Conservation (phyloP, 2,797 vertebrate species). For the Ataeniobius toweri region DNA sequence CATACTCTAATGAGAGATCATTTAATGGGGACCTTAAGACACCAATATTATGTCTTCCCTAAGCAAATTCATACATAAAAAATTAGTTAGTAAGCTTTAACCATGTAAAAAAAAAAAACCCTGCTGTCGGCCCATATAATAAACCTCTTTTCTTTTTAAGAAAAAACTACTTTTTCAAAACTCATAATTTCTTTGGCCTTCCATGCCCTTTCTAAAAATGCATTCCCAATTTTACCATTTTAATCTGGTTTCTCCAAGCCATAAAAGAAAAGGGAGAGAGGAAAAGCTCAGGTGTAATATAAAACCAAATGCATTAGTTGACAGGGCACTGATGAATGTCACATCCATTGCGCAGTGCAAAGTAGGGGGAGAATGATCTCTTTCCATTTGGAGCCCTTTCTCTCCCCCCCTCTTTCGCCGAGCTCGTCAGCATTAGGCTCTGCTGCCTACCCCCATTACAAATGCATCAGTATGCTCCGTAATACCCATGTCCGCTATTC, state of each 20-base stretch:
- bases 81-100: slow-evolving; percentile 9
- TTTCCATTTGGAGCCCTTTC: slow-evolving; percentile 60
- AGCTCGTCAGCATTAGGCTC: slow-evolving; percentile 62
- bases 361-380: slow-evolving; percentile 69
- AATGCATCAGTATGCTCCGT: slow-evolving; percentile 74
- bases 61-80: slow-evolving; percentile 7
- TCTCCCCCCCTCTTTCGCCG: slow-evolving; percentile 20
- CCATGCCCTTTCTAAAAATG: slow-evolving; percentile 35
- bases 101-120: slow-evolving; percentile 6
- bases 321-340: slow-evolving; percentile 74
- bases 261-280: slow-evolving; percentile 51
- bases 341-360: slow-evolving; percentile 67
- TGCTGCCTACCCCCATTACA: slow-evolving; percentile 68
- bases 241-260: slow-evolving; percentile 63
- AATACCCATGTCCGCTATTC: slow-evolving; percentile 71
- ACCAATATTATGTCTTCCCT: slow-evolving; percentile 6
- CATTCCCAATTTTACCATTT: slow-evolving; percentile 62
- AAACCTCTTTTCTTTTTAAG: slow-evolving; percentile 21
- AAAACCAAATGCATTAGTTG: slow-evolving; percentile 74
- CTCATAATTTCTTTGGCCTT: slow-evolving; percentile 39
- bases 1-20: not conserved
- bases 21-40: not conserved
- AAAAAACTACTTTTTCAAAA: slow-evolving; percentile 44
- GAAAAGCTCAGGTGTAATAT: slow-evolving; percentile 72
- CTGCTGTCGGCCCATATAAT: slow-evolving; percentile 12